These are phyloP conservation scores for Erebia palarica DNA, from an alignment of 2,888 invertebrate genomes.

Conservation along the genomic window DNA sequence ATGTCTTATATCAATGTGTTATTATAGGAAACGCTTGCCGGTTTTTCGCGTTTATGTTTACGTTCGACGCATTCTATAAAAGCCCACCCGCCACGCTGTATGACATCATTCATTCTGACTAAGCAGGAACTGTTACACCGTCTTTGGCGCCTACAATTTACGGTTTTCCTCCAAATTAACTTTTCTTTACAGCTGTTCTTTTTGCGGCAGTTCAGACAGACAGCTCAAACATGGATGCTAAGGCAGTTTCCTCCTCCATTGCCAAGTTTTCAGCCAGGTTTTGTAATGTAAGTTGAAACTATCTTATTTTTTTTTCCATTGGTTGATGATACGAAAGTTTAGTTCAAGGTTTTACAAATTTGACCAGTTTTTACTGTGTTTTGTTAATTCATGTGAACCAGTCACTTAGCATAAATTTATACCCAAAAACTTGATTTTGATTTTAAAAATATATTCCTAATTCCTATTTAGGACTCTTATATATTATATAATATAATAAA, in stretches of 20 bases:
- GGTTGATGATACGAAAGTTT: not conserved
- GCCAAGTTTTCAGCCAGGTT: conserved; percentile 73
- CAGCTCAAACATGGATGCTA: conserved; percentile 60
- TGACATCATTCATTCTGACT: conserved; percentile 23
- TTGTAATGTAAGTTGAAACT: conserved; percentile 71
- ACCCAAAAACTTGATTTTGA: too few relatives aligned
- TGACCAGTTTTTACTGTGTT: not conserved
- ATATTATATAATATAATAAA: too few relatives aligned
- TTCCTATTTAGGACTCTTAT: too few relatives aligned
- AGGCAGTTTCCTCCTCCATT: conserved; percentile 62
- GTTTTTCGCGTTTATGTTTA: conserved; percentile 9
- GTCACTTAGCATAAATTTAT: too few relatives aligned
- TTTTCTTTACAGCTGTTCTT: conserved; percentile 28
- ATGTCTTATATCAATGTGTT: not conserved
- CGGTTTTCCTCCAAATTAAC: not conserved
- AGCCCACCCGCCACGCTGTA: not conserved
- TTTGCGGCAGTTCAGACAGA: conserved; percentile 29
- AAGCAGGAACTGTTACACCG: conserved; percentile 11
- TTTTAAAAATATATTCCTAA: too few relatives aligned
- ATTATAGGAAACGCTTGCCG: not conserved
- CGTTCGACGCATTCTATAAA: conserved; percentile 12
- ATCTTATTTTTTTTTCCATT: not conserved
- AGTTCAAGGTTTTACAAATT: not conserved
- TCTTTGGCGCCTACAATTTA: not conserved
- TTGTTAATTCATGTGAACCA: not conserved